These are phyloP conservation scores for Odontothrips loti DNA, from an alignment of 2,888 invertebrate species.

Conservation along the genomic window DNA sequence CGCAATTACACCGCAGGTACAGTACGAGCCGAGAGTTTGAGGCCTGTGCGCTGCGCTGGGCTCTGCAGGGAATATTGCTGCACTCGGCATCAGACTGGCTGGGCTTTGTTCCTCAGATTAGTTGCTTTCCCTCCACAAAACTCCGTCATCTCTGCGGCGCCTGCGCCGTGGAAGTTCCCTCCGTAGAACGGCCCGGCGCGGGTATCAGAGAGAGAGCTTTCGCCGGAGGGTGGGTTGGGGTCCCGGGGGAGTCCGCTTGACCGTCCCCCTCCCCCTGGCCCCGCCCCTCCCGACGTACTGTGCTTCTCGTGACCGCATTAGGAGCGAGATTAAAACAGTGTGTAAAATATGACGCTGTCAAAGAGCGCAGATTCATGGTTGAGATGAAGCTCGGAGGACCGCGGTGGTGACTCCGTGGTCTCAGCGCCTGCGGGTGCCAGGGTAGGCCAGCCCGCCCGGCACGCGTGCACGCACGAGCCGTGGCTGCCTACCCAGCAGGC, in stretches of 20 bases:
- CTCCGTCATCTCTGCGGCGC: no score
- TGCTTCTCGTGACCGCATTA: background rate
- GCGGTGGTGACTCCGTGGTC: background rate
- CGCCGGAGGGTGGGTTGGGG: background rate
- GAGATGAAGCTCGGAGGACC: conserved; percentile 1
- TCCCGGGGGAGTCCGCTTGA: background rate
- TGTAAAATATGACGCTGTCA: conserved; percentile 17
- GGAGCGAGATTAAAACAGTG: conserved; percentile 19
- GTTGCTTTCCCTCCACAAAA: no score
- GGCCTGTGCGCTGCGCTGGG: no score
- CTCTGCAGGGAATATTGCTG: no score
- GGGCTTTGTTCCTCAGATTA: no score
- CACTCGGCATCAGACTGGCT: no score
- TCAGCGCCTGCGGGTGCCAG: no score
- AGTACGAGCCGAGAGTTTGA: no score
- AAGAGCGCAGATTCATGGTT: conserved; percentile 15
- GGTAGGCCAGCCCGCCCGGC: no score
- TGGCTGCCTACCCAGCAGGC: no score
- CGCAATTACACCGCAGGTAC: no score
- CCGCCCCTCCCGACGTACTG: background rate
- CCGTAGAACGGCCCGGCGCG: background rate
- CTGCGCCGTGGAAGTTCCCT: background rate
- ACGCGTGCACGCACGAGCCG: no score
- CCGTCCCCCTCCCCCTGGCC: background rate
- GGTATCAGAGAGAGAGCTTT: background rate